Evolutionary conservation across 1,140 invertebrate genomes (phyloP).

Genomic region (Drosophila pseudoananassae): DNA sequence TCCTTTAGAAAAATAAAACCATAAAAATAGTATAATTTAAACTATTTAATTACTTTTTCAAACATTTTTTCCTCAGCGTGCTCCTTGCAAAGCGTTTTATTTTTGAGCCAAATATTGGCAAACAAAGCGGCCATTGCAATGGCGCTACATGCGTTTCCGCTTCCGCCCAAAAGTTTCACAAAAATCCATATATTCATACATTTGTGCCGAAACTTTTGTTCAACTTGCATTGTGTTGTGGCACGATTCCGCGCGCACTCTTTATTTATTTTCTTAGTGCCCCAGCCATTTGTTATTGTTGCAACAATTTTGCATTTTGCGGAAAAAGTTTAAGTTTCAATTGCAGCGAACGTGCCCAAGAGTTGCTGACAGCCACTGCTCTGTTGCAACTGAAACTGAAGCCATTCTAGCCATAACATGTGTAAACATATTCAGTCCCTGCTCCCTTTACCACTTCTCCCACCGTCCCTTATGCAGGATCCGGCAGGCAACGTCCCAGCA

Average conservation of each 20-base stretch:
- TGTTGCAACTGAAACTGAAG: slow-evolving; percentile 30
- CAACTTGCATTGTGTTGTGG: slow-evolving; percentile 64
- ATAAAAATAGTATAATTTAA: not conserved
- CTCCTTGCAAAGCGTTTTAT: slow-evolving; percentile 14
- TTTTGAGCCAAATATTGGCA: slow-evolving; percentile 46
- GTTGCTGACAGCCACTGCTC: slow-evolving; percentile 66
- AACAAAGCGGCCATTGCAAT: slow-evolving; percentile 65
- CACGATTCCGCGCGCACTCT: slow-evolving; percentile 29
- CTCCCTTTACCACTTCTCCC: not conserved
- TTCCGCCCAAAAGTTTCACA: slow-evolving; percentile 45
- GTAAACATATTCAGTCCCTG: slow-evolving; percentile 60
- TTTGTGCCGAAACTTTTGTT: slow-evolving; percentile 66
- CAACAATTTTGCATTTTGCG: slow-evolving; percentile 66
- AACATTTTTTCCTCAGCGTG: slow-evolving; percentile 1
- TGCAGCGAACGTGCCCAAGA: slow-evolving; percentile 67
- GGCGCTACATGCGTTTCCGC: slow-evolving; percentile 72
- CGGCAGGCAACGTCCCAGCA: slow-evolving; percentile 1
- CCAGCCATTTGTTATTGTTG: slow-evolving; percentile 66
- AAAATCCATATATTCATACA: slow-evolving; percentile 45
- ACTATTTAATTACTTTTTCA: not conserved
- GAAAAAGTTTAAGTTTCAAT: slow-evolving; percentile 74
- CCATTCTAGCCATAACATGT: slow-evolving; percentile 72
- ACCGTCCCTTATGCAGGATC: not conserved
- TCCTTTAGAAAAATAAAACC: not conserved
- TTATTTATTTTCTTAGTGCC: slow-evolving; percentile 61